These are phyloP conservation scores for Dryocosmus kuriphilus DNA, from an alignment of 2,888 invertebrate genomes.

Conservation along the genomic window DNA sequence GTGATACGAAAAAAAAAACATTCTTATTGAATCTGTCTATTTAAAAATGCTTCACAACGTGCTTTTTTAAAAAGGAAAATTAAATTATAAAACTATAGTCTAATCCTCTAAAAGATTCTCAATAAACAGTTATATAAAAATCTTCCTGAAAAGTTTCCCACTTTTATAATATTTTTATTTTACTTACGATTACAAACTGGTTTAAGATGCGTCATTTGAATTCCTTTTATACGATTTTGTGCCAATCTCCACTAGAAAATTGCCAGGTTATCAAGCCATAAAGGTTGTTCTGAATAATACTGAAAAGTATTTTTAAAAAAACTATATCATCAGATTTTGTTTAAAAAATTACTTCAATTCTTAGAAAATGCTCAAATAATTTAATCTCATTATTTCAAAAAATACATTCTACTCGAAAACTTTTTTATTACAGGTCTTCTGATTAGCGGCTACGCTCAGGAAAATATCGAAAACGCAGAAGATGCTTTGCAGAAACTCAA, in stretches of 20 bases:
- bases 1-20: not conserved
- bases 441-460: conserved; percentile 42
- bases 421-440: conserved; percentile 41
- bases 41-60: not conserved
- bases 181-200: not conserved
- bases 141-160: too few species aligned
- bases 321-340: not conserved
- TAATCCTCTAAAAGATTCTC: too few species aligned
- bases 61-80: too few species aligned
- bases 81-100: too few species aligned
- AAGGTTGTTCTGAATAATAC: too few species aligned
- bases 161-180: too few species aligned
- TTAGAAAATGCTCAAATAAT: not conserved
- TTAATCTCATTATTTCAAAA: not conserved
- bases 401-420: not conserved
- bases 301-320: not conserved
- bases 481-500: conserved; percentile 51
- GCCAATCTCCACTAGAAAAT: too few species aligned
- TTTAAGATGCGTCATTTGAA: not conserved
- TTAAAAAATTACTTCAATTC: not conserved
- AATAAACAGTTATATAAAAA: too few species aligned
- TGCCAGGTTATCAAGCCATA: too few species aligned
- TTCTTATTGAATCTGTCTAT: not conserved
- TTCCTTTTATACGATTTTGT: not conserved
- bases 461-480: conserved; percentile 54